Conservation (phyloP, 1,140 invertebrate genomes). For the Diplogasteroides magnus region DNA sequence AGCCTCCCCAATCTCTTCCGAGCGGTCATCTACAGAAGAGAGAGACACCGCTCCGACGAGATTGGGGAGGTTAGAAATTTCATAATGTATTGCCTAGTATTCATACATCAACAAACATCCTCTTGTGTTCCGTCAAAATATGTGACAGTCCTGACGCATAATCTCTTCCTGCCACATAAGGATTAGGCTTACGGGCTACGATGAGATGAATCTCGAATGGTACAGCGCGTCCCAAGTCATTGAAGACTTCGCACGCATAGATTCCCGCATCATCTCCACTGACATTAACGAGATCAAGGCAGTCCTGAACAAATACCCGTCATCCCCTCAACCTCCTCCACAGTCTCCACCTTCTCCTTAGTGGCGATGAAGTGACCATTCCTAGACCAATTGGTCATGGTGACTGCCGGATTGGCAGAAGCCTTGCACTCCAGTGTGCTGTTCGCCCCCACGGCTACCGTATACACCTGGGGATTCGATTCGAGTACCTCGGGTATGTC, state of each 20-base stretch:
- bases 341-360: not conserved
- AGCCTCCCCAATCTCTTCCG: too few species aligned
- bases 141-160: too few species aligned
- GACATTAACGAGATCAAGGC: conserved; percentile 9
- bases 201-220: conserved; percentile 38
- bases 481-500: conserved; percentile 41
- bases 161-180: too few species aligned
- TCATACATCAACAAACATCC: not conserved
- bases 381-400: conserved; percentile 42
- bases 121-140: too few species aligned
- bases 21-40: too few species aligned
- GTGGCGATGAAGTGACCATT: conserved; percentile 39
- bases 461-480: conserved; percentile 31
- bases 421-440: conserved; percentile 37
- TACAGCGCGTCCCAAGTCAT: conserved; percentile 40
- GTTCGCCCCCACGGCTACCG: conserved; percentile 26
- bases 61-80: too few species aligned
- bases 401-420: conserved; percentile 42
- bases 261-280: conserved; percentile 39
- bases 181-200: conserved; percentile 33
- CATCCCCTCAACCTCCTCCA: not conserved
- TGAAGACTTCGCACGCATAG: conserved; percentile 42
- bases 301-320: not conserved
- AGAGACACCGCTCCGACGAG: too few species aligned
- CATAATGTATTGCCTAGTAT: too few species aligned